Evolutionary conservation across 2,113 vertebrate species (phyloP), one percentile per base, ranked within the genome.

Genomic region (Mastomys natalensis): DNA sequence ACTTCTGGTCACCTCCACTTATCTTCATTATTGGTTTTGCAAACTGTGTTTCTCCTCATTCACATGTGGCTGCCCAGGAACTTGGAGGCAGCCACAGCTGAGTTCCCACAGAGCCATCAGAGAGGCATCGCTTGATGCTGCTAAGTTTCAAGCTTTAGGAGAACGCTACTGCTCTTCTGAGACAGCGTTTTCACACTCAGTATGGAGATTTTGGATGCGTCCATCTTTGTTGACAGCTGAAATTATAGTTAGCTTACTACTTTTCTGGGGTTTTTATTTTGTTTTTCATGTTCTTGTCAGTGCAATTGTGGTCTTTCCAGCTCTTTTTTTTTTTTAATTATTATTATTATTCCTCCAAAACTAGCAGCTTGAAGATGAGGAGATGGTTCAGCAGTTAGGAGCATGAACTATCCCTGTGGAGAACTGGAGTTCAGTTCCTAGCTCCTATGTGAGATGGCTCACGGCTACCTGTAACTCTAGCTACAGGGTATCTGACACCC

Each of bases 221-320:
- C 90, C 15, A 15, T 85, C 76, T 96, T 94, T 60, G 55, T 34
- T 58, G 76, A 90, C 45, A 45, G 77, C 22, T n/a, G 16, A 89
- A 64, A 43, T 70, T 90, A 40, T 22, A 80, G n/a, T 60, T 68
- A 43, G 26, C 24, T 78, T 81, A 51, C 87, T 53, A 17, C 58
- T 76, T 84, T 91, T n/a, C 60, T 16, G 5, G 19, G 24, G 24
- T 26, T 60, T 45, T 77, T 48, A 12, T 22, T 34, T 84, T 62
- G 48, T 40, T 37, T 55, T 34, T 6, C 16, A 19, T 84, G 74
- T 6, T 95, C 64, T 78, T 80, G 45, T 87, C 48, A 84, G 7
- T 62, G 31, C n/a, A 70, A 24, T 72, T 90, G 85, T 91, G 17
- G 26, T 86, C 37, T 93, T 86, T 82, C 34, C 43, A 85, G 31